These are phyloP conservation scores for Lymantria dispar DNA, from an alignment of 2,888 invertebrate species.

Conservation along the genomic window DNA sequence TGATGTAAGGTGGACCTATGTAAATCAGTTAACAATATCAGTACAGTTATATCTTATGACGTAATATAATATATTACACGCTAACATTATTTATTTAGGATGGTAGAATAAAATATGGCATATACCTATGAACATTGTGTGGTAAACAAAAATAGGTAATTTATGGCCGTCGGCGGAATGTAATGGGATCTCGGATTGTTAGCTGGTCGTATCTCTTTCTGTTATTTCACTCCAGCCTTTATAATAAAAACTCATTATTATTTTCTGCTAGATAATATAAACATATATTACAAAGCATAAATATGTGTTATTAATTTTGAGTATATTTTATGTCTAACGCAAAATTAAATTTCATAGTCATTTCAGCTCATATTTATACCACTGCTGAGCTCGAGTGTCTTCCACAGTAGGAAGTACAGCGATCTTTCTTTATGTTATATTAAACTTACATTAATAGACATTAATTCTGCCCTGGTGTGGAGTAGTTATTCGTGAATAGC, in stretches of 20 bases:
- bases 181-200: conserved; percentile 16
- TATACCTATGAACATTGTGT: conserved; percentile 13
- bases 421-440: no score
- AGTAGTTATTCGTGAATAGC: no score
- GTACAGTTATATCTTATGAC: conserved; percentile 17
- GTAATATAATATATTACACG: conserved; percentile 26
- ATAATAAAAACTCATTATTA: background rate
- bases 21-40: conserved; percentile 34
- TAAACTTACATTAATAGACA: no score
- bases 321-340: no score
- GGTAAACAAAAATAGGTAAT: conserved; percentile 17
- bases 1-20: conserved; percentile 88
- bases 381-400: no score
- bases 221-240: background rate
- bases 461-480: no score
- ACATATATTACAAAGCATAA: background rate
- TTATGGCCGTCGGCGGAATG: conserved; percentile 17
- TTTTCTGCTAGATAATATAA: background rate
- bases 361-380: no score
- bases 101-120: conserved; percentile 22
- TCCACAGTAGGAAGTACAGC: no score
- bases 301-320: background rate
- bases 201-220: background rate
- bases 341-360: no score
- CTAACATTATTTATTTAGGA: conserved; percentile 35